Evolutionary conservation across 2,888 invertebrate genomes (phyloP).

Genomic region (Perdita meconis): DNA sequence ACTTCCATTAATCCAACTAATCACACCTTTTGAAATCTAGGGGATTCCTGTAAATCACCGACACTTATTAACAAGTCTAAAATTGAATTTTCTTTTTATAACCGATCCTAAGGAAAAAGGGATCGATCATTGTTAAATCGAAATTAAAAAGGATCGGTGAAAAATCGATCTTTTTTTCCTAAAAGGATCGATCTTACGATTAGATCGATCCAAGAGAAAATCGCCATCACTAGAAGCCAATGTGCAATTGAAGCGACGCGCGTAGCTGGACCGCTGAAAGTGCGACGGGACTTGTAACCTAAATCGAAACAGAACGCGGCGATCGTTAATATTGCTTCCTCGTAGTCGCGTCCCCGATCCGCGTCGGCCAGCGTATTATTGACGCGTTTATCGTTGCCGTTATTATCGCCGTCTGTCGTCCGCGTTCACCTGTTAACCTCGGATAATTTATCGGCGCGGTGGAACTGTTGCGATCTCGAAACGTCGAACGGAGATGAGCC

Average conservation of each 20-base stretch:
- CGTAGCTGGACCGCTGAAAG: not conserved
- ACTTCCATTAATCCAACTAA: too few relatives aligned
- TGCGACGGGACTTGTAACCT: slow-evolving; percentile 23
- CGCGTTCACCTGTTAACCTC: slow-evolving; percentile 71
- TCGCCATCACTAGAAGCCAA: not conserved
- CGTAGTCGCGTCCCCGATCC: slow-evolving; percentile 36
- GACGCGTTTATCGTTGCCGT: slow-evolving; percentile 69
- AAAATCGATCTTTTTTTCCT: too few relatives aligned
- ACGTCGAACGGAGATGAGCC: slow-evolving; percentile 38
- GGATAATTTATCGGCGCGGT: slow-evolving; percentile 68
- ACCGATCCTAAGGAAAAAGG: too few relatives aligned
- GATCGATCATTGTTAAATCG: too few relatives aligned
- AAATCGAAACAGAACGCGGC: slow-evolving; percentile 25
- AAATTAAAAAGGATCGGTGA: too few relatives aligned
- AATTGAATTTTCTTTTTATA: too few relatives aligned
- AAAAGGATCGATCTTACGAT: too few relatives aligned
- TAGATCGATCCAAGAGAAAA: too few relatives aligned
- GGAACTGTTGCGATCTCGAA: slow-evolving; percentile 60
- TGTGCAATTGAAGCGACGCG: not conserved
- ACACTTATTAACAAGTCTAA: too few relatives aligned
- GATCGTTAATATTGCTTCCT: slow-evolving; percentile 54
- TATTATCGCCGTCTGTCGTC: slow-evolving; percentile 66
- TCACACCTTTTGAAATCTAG: too few relatives aligned
- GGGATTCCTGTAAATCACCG: too few relatives aligned
- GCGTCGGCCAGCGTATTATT: slow-evolving; percentile 49